Evolutionary conservation across 2,797 vertebrate species (phyloP).

Genomic region (Catostomus latipinnis): DNA sequence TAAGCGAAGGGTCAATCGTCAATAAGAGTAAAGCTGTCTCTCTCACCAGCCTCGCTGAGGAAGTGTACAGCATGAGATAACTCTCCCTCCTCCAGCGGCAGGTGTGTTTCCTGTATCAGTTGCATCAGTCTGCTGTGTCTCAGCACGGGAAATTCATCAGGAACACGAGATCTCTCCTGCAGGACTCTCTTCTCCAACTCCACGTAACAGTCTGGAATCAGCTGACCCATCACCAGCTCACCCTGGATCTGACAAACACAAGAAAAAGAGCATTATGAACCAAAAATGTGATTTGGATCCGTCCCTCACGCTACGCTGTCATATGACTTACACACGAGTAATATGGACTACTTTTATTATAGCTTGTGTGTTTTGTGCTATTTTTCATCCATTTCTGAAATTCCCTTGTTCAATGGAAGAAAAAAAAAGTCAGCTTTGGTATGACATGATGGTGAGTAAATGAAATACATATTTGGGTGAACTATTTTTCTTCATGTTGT

Average conservation of each 20-base stretch:
- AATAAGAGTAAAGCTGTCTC: background rate
- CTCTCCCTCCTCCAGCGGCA: conserved; percentile 92
- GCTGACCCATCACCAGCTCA: conserved; percentile 92
- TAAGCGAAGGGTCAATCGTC: too few relatives aligned
- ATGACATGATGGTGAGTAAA: too few relatives aligned
- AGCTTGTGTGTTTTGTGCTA: too few relatives aligned
- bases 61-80: conserved; percentile 92
- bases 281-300: too few relatives aligned
- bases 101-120: conserved; percentile 87
- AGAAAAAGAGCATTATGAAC: background rate
- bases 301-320: too few relatives aligned
- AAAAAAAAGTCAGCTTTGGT: too few relatives aligned
- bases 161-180: conserved; percentile 80
- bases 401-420: too few relatives aligned
- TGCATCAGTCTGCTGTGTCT: conserved; percentile 81
- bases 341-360: too few relatives aligned
- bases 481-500: too few relatives aligned
- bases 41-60: conserved; percentile 85
- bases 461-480: too few relatives aligned
- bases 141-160: conserved; percentile 90
- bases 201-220: conserved; percentile 95
- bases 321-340: too few relatives aligned
- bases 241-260: conserved; percentile 86
- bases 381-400: too few relatives aligned
- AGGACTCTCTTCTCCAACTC: conserved; percentile 90